Base-by-base conservation (phyloP, 2,797 vertebrate species). In the Glyptemys insculpta region DNA sequence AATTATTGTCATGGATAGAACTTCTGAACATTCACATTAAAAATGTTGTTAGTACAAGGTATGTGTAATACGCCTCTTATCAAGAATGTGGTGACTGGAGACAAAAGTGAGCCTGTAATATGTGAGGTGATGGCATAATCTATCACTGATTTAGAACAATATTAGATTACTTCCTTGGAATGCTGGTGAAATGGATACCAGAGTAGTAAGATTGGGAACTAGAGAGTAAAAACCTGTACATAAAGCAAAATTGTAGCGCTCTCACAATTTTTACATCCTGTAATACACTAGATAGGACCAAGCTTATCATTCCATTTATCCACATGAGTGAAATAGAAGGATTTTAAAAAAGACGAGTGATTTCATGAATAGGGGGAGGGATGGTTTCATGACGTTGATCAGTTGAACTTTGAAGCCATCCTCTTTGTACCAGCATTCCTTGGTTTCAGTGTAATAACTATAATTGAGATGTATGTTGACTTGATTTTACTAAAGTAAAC, bases 401-500 rank as follows among this genome's bases (percentile, higher is more conserved):
- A 91, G 3, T 23, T 37, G 74, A 76, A 52, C 65, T 94, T 92
- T 83, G 81, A 72, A 93, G 54, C 5, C 16, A 34, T 62, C 59
- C 29, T 62, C 29, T 62, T 62, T 34, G 59, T 62, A 62, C 9
- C n/a, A 83, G 2, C n/a, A 91, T 94, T 83, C 49, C 25, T 82
- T 87, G 27, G 31, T 65, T 93, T 95, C 85, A 80, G 15, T 85
- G 6, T 21, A 52, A 1, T 88, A 68, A 29, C 15, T 92, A 3
- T 80, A 92, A 87, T 65, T 34, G 56, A 34, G 52, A 89, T 83
- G 41, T 41, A 76, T 92, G 90, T 89, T 91, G 16, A 79, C n/a
- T 65, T 59, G 14, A 86, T 16, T 72, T 88, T 91, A 6, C 79
- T 65, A 74, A 93, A 74, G 59, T 56, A 76, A 21, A 2, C 21